Base-by-base conservation (phyloP, 2,888 invertebrate genomes). In the Notocelia uddmanniana region DNA sequence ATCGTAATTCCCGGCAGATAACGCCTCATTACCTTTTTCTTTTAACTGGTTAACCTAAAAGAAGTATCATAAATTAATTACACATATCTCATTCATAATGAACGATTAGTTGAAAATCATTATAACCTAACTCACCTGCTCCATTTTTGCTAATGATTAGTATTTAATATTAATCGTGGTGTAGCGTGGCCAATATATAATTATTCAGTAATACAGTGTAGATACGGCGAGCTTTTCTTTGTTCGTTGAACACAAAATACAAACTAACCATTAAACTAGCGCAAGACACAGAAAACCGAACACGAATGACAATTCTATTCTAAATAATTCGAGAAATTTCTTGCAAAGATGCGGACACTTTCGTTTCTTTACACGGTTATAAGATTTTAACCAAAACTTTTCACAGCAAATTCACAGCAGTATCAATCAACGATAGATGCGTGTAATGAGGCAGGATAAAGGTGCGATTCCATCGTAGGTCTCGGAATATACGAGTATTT, bases 11-110 rank as follows among this genome's bases (percentile, higher is more conserved):
- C 96, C 96, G 15, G 95, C 95, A 75, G 96, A 95, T 79, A 98
- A 92, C 21, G 98, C 98, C 37, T 96, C 95, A 87, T 98, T 98
- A 76, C 98, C 98, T 89, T 96, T 96, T 82, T 97, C 97, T 88
- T 98, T 98, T 76, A 98, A 94, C 81, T 94, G 95, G 83, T 96
- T 95, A 78, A 97, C 97, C 98, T 98, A 86, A 75, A 90, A 92
- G 72, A 23, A 63, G 26, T 75, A 74, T 74, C 19, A 66, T 73
- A 41, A 18, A 45, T 71, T 19, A 74, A 70, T 69, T 66, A 75
- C 73, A 73, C 34, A 58, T 72, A 74, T 75, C 77, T 78, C 73
- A 77, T 68, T 74, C 73, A 80, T 79, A 79, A 81, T 77, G 78
- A 63, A 71, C 50, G 77, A 75, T 76, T 70, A 70, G 71, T 77